These are phyloP conservation scores for Kryptopterus vitreolus DNA, from an alignment of 2,797 vertebrate species.

Conservation along the genomic window DNA sequence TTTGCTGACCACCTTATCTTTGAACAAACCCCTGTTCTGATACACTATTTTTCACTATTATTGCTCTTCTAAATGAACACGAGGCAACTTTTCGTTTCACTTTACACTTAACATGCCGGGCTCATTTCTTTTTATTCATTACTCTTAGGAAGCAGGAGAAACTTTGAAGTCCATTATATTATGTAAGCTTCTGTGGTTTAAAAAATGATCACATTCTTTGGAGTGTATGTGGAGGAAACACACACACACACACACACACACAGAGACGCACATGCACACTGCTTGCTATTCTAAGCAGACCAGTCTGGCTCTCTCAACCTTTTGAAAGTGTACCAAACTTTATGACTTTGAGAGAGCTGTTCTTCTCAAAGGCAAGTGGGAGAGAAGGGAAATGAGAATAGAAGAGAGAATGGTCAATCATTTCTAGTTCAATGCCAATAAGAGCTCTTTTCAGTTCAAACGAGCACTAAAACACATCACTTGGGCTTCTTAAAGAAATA, in stretches of 20 bases:
- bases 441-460: slow-evolving; percentile 23
- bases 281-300: slow-evolving; percentile 42
- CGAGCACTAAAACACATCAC: background rate
- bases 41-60: slow-evolving; percentile 35
- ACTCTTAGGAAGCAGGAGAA: background rate
- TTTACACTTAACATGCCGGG: background rate
- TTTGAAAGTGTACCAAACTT: slow-evolving; percentile 37
- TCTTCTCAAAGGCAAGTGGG: slow-evolving; percentile 36
- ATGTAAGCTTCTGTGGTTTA: background rate
- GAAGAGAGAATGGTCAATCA: slow-evolving; percentile 38
- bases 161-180: background rate
- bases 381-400: background rate
- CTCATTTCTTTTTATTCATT: background rate
- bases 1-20: slow-evolving; percentile 47
- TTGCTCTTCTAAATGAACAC: slow-evolving; percentile 15
- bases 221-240: background rate
- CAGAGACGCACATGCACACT: slow-evolving; percentile 13
- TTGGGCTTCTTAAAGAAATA: slow-evolving; percentile 27
- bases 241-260: slow-evolving; percentile 6
- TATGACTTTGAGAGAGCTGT: slow-evolving; percentile 23
- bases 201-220: slow-evolving; percentile 12
- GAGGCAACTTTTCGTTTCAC: slow-evolving; percentile 15
- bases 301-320: slow-evolving; percentile 28
- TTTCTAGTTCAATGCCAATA: slow-evolving; percentile 26
- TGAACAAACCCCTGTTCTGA: slow-evolving; percentile 32